Evolutionary conservation across 2,113 vertebrate genomes (phyloP).

Genomic region (Phoxinus phoxinus): DNA sequence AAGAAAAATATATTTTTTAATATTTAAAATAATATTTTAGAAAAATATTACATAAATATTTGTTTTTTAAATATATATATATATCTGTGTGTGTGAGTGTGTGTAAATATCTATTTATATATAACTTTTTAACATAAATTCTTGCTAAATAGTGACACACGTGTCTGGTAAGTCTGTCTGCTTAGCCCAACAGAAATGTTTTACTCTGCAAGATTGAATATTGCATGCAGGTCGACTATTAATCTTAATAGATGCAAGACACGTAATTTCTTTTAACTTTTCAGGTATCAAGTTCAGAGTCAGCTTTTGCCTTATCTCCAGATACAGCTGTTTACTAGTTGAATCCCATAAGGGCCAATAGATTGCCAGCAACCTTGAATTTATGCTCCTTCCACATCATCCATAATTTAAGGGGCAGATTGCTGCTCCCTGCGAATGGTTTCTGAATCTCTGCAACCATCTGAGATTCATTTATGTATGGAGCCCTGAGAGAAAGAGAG

Average conservation of each 20-base stretch:
- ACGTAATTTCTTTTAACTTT: background rate
- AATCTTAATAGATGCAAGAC: background rate
- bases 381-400: slow-evolving; percentile 33
- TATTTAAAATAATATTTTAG: background rate
- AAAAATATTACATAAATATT: background rate
- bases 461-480: slow-evolving; percentile 31
- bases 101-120: too few relatives aligned
- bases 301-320: background rate
- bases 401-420: slow-evolving; percentile 43
- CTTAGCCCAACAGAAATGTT: background rate
- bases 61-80: too few relatives aligned
- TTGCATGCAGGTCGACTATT: background rate
- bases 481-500: background rate
- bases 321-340: slow-evolving; percentile 13
- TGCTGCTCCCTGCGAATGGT: slow-evolving; percentile 16
- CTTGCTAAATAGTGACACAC: too few relatives aligned
- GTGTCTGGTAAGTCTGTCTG: background rate
- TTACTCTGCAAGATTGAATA: background rate
- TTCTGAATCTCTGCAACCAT: slow-evolving; percentile 28
- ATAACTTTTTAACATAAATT: too few relatives aligned
- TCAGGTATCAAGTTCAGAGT: background rate
- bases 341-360: slow-evolving; percentile 1
- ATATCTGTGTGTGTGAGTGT: too few relatives aligned
- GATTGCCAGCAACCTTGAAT: slow-evolving; percentile 17
- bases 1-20: background rate